Evolutionary conservation across 2,888 invertebrate species (phyloP).

Genomic region (Argyresthia albistria): DNA sequence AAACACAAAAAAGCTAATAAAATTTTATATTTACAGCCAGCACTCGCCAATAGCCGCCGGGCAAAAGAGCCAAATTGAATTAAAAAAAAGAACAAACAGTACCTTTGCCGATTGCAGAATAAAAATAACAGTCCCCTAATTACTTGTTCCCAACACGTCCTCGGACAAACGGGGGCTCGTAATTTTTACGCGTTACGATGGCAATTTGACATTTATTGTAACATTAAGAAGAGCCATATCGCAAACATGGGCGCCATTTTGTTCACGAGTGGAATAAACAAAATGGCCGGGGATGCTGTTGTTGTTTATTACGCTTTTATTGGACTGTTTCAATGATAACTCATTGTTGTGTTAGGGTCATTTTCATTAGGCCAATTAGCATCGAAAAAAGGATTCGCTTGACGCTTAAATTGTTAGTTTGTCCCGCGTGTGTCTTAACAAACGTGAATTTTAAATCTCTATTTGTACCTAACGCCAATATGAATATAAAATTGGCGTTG

Average conservation of each 20-base stretch:
- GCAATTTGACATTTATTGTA: slow-evolving; percentile 61
- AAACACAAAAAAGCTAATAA: too few relatives aligned
- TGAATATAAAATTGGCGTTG: too few relatives aligned
- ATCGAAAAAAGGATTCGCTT: too few relatives aligned
- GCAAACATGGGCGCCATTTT: slow-evolving; percentile 35
- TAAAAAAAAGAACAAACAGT: neutral
- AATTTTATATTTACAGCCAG: neutral
- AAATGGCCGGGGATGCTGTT: slow-evolving; percentile 30
- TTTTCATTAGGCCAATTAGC: too few relatives aligned
- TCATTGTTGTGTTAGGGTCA: too few relatives aligned
- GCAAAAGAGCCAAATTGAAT: neutral
- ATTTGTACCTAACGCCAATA: too few relatives aligned
- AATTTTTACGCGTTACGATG: slow-evolving; percentile 61
- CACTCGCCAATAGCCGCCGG: neutral
- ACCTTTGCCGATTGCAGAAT: neutral
- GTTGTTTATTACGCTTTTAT: neutral
- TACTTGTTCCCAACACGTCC: slow-evolving; percentile 51
- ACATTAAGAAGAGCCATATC: slow-evolving; percentile 49
- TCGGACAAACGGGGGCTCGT: slow-evolving; percentile 40
- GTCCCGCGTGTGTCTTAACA: too few relatives aligned
- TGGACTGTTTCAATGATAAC: neutral
- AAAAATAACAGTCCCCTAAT: slow-evolving; percentile 28
- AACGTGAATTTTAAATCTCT: too few relatives aligned
- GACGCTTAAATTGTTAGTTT: too few relatives aligned
- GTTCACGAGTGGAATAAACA: slow-evolving; percentile 42